phyloP scores from a whole-genome alignment of 2,113 vertebrate species.

The Salvelinus namaycush region DNA sequence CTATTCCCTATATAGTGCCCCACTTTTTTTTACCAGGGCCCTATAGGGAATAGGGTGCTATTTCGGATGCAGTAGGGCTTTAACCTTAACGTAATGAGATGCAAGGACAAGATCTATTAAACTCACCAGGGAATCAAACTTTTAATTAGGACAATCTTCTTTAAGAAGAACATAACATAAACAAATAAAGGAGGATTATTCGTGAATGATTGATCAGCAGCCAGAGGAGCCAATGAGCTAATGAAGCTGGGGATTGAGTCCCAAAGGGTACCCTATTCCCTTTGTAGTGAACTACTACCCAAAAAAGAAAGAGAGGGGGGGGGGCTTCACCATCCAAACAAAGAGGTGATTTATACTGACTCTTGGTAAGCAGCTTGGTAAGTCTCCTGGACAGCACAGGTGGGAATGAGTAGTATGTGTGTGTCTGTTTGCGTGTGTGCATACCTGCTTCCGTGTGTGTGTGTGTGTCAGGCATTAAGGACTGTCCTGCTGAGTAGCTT shows the following conservation, averaged over 20 bases:
- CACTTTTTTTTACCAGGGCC: background rate
- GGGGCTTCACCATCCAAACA: background rate
- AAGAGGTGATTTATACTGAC: constrained; percentile 9
- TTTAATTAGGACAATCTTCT: constrained; percentile 13
- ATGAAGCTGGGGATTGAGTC: background rate
- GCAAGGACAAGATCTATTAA: constrained; percentile 5
- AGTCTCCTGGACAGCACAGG: constrained; percentile 2
- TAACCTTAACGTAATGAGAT: background rate
- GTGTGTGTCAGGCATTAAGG: background rate
- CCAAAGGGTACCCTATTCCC: background rate
- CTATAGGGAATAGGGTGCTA: background rate
- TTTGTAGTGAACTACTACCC: no score
- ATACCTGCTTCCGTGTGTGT: background rate
- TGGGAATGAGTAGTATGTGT: background rate
- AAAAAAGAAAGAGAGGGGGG: background rate
- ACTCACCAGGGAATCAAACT: background rate
- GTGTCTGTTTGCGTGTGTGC: background rate
- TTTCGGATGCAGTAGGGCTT: no score
- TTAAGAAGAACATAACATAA: background rate
- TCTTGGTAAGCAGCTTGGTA: background rate
- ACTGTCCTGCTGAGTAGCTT: background rate
- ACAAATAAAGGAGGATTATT: background rate
- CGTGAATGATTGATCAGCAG: background rate
- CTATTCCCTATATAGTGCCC: no score
- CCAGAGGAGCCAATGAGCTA: background rate